Conservation (phyloP, 2,888 invertebrate species). For the Eupithecia insigniata region DNA sequence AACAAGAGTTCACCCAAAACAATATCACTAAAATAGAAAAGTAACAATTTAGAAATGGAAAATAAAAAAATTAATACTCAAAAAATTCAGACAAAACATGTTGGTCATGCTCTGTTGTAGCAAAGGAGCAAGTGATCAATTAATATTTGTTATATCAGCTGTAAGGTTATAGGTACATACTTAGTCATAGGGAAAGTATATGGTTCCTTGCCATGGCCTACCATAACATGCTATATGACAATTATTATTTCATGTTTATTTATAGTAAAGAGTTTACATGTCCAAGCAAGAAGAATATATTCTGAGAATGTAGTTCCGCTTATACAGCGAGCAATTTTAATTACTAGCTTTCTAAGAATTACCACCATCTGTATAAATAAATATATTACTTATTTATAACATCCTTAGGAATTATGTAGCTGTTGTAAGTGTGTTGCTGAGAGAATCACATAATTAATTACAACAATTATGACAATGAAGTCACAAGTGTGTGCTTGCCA, state of each 20-base stretch:
- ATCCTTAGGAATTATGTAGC: neutral
- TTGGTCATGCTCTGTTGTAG: conserved; percentile 12
- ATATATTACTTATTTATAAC: neutral
- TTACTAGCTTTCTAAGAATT: conserved; percentile 32
- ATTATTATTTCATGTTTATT: neutral
- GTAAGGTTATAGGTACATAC: neutral
- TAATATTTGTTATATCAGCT: neutral
- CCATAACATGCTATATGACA: neutral
- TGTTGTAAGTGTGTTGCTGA: neutral
- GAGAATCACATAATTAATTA: neutral
- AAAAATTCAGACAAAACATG: conserved; percentile 21
- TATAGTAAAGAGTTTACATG: neutral
- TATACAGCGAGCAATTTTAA: conserved; percentile 16
- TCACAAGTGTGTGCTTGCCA: neutral
- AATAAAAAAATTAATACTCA: conserved; percentile 13
- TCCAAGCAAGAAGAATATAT: conserved; percentile 16
- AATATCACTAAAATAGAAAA: neutral
- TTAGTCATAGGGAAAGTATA: neutral
- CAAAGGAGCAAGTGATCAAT: neutral
- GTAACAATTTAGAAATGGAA: conserved; percentile 11
- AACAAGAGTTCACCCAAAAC: neutral
- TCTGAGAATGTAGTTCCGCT: conserved; percentile 24
- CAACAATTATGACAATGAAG: neutral
- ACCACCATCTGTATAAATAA: neutral
- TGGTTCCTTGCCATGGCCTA: neutral